Conservation (phyloP, 2,888 invertebrate genomes). For the Clivina fossor region DNA sequence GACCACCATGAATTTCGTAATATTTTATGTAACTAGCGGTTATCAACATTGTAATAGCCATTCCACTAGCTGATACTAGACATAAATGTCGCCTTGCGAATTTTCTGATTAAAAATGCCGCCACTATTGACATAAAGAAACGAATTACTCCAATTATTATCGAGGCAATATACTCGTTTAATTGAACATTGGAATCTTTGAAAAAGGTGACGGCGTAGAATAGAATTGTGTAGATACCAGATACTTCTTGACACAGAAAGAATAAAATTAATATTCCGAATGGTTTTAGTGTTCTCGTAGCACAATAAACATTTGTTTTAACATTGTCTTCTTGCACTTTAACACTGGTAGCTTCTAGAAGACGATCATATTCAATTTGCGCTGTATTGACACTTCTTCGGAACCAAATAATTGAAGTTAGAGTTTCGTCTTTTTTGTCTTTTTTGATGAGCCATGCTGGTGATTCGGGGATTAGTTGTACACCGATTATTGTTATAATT, state of each 20-base stretch:
- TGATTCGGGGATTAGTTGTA: constrained; percentile 69
- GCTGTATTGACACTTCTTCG: constrained; percentile 64
- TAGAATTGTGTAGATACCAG: constrained; percentile 71
- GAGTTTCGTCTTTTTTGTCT: constrained; percentile 62
- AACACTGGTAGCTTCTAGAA: constrained; percentile 53
- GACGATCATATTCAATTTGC: constrained; percentile 65
- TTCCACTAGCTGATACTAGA: constrained; percentile 65
- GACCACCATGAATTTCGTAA: constrained; percentile 46
- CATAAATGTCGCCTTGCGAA: constrained; percentile 65
- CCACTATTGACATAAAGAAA: constrained; percentile 66
- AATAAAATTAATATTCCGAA: constrained; percentile 67
- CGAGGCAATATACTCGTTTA: constrained; percentile 67
- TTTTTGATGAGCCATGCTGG: constrained; percentile 67
- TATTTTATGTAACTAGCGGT: constrained; percentile 49
- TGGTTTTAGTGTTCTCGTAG: constrained; percentile 65
- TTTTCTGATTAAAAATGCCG: constrained; percentile 66
- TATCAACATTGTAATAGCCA: constrained; percentile 62
- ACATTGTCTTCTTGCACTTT: constrained; percentile 39
- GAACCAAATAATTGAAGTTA: constrained; percentile 65
- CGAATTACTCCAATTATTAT: constrained; percentile 70
- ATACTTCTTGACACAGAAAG: constrained; percentile 70
- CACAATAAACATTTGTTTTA: constrained; percentile 48
- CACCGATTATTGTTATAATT: constrained; percentile 59
- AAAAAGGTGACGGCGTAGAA: constrained; percentile 74
- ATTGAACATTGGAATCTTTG: constrained; percentile 64